phyloP scores from a whole-genome alignment of 2,113 vertebrate genomes.

The Helogale parvula region DNA sequence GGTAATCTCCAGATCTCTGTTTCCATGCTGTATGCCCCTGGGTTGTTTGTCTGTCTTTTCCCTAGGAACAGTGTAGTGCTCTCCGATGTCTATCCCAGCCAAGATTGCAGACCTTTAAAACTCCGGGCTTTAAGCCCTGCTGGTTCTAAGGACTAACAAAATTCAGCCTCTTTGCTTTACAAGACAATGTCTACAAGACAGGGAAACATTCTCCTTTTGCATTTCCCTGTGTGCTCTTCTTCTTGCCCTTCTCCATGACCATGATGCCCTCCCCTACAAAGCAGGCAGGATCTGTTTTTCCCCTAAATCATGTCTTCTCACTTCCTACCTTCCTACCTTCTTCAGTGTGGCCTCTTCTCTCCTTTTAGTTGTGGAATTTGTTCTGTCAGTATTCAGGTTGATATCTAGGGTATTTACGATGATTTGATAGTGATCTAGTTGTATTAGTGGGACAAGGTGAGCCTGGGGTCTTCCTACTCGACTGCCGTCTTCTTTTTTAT shows the following conservation, averaged over 20 bases:
- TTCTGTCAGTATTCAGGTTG: neutral
- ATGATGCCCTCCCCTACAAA: neutral
- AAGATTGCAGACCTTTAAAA: neutral
- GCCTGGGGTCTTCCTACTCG: neutral
- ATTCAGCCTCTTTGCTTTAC: neutral
- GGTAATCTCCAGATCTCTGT: neutral
- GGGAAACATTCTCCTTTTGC: neutral
- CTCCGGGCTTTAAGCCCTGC: neutral
- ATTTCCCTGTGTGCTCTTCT: neutral
- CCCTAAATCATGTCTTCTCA: neutral
- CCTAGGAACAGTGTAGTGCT: neutral
- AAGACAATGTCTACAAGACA: neutral
- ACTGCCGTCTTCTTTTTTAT: neutral
- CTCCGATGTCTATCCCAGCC: neutral
- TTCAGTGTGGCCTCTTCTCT: neutral
- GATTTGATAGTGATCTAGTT: neutral
- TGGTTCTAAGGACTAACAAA: neutral
- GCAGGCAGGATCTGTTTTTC: neutral
- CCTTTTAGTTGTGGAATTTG: neutral
- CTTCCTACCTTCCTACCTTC: neutral
- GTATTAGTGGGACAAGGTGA: neutral
- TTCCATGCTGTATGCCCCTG: neutral
- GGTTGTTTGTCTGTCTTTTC: neutral
- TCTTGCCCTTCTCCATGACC: neutral
- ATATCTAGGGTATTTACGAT: neutral